Conservation (phyloP, 2,113 vertebrate species). For the Phaethornis superciliosus region DNA sequence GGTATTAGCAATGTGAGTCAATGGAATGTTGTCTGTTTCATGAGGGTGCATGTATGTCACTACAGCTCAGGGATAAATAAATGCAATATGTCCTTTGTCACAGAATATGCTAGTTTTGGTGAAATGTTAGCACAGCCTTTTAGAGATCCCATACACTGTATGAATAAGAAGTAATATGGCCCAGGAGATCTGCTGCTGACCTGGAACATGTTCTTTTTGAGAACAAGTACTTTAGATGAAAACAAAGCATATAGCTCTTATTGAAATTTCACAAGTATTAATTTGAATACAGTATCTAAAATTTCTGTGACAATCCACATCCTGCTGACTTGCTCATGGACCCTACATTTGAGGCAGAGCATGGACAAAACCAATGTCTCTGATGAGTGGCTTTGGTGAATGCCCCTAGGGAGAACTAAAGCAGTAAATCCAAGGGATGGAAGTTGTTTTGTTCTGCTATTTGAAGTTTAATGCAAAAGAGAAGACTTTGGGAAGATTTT, state of each 20-base stretch:
- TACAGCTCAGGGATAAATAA: not conserved
- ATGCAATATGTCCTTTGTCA: not conserved
- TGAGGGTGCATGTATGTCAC: not conserved
- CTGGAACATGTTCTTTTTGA: not conserved
- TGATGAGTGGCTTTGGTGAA: not conserved
- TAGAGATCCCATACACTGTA: not conserved
- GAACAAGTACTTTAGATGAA: not conserved
- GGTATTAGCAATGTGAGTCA: not conserved
- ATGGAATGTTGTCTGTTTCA: not conserved
- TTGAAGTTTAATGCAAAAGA: not conserved
- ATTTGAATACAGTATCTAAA: not conserved
- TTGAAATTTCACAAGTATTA: not conserved
- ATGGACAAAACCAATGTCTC: not conserved
- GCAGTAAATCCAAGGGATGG: not conserved
- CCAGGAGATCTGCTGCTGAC: not conserved
- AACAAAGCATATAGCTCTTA: not conserved
- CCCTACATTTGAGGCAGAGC: not conserved
- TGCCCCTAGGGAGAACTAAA: not conserved
- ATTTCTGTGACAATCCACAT: not conserved
- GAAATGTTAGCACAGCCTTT: not conserved
- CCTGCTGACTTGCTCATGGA: not conserved
- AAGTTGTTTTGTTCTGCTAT: not conserved
- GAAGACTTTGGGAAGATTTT: not conserved
- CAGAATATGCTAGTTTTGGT: not conserved
- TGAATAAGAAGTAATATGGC: not conserved